Base-by-base conservation (phyloP, 2,113 vertebrate species). In the Macrotus californicus region DNA sequence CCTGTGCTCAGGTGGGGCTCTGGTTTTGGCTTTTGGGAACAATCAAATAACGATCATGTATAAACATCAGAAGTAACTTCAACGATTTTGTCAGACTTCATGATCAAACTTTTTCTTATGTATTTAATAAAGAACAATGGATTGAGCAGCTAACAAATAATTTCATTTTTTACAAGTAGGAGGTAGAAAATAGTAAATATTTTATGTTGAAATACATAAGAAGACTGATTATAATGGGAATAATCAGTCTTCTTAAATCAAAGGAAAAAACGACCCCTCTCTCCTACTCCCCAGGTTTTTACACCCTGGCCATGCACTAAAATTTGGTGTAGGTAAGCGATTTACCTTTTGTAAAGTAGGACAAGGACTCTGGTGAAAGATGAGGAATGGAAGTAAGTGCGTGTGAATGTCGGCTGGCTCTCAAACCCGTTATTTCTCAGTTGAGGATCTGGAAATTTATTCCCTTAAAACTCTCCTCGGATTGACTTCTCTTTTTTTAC, bases 11-110 rank as follows among this genome's bases (percentile, higher is more conserved):
- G 77, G n/a, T 72, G 73, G 83, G 82, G 90, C 39, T 81, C 46
- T 81, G 59, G 52, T 81, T 87, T 87, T 52, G 41, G 36, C 39
- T 83, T 90, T 67, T 82, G 69, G 69, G 69, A 92, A 90, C 31
- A 82, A 50, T 85, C 36, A 96, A 90, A 67, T 75, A 72, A 88
- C 12, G 92, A 50, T 77, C 8, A 21, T 83, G 36, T 93, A 43
- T 77, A 80, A 95, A 91, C 89, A 59, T 86, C 24, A 81, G n/a
- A 92, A 94, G 52, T 91, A 92, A 95, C 50, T 87, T 39, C 16
- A 81, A 29, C 77, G 92, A 72, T 77, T 91, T 94, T 95, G 26
- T 82, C 87, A 90, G 8, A 82, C 21, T 61, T 92, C 64, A 95
- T 75, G 79, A 69, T 86, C 5, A 41, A 93, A 70, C 5, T 92